Conservation (phyloP, 2,797 vertebrate species). For the Thripadectes ignobilis region DNA sequence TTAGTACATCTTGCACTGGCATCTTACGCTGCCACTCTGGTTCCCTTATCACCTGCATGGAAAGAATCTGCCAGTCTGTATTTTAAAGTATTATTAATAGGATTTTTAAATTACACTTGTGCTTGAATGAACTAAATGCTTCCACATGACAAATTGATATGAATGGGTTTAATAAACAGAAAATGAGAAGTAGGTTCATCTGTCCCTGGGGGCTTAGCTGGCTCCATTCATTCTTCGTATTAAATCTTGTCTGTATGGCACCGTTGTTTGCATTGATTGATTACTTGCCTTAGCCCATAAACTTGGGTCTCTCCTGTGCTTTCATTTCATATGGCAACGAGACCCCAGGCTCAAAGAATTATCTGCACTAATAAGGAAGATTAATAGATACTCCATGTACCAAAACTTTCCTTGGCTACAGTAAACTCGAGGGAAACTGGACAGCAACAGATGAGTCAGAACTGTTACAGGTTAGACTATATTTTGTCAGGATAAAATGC, state of each 20-base stretch:
- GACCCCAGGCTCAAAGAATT: background rate
- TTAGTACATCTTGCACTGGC: background rate
- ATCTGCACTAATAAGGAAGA: background rate
- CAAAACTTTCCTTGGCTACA: background rate
- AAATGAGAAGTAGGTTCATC: slow-evolving; percentile 36
- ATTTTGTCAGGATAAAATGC: background rate
- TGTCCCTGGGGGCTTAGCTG: slow-evolving; percentile 39
- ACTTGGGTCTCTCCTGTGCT: background rate
- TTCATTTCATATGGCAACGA: background rate
- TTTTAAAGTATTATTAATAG: slow-evolving; percentile 45
- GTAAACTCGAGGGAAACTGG: background rate
- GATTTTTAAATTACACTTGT: slow-evolving; percentile 38
- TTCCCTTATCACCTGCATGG: background rate
- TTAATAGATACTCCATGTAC: background rate
- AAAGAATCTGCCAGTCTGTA: slow-evolving; percentile 22
- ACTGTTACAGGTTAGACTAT: background rate
- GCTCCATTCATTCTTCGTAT: slow-evolving; percentile 21
- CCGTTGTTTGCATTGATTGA: background rate
- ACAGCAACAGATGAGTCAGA: slow-evolving; percentile 32
- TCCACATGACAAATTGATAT: slow-evolving; percentile 56
- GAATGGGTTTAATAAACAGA: slow-evolving; percentile 68
- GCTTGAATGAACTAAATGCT: slow-evolving; percentile 37
- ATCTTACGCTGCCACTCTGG: background rate
- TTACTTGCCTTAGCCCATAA: background rate
- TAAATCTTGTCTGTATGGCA: slow-evolving; percentile 12